A percentile compares a stretch with the other conserved stretches of the same genome.
Conservation (phyloP, 2,113 vertebrate species). For the Cyanistes caeruleus region DNA sequence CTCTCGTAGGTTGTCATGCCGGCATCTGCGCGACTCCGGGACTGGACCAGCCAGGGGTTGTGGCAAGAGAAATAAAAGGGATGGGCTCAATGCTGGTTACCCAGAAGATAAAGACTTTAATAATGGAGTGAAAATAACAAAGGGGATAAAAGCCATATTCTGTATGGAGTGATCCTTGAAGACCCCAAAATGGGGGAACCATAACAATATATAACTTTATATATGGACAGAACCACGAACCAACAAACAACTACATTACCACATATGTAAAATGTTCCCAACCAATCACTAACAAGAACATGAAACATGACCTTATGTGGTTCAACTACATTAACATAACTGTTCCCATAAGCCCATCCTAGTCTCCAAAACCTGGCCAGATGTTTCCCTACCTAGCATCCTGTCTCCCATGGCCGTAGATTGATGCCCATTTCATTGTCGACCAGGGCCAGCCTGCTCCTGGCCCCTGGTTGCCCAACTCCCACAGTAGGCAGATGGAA, state of each 20-base stretch:
- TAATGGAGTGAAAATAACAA: too few species aligned
- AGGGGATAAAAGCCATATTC: background rate
- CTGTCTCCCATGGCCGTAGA: background rate
- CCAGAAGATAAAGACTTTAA: too few species aligned
- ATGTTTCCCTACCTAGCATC: background rate
- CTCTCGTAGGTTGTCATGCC: background rate
- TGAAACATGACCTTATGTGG: background rate
- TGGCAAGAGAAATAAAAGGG: too few species aligned
- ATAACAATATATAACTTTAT: background rate
- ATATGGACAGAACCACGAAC: background rate
- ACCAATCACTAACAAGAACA: background rate
- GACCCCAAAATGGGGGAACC: background rate
- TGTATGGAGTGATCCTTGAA: background rate
- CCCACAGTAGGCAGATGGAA: background rate
- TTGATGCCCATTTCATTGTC: background rate
- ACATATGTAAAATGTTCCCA: background rate
- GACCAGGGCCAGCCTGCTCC: background rate
- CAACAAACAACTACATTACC: background rate
- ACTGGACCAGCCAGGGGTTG: too few species aligned
- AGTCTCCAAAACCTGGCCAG: background rate
- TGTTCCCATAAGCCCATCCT: background rate
- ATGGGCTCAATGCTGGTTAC: too few species aligned
- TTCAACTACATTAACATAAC: background rate
- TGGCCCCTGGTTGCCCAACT: rapidly evolving
- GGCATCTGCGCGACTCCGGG: too few species aligned